A percentile compares a stretch with the other conserved stretches of the same genome.
phyloP scores from a whole-genome alignment of 1,140 invertebrate species.

The Brachionus rubens region DNA sequence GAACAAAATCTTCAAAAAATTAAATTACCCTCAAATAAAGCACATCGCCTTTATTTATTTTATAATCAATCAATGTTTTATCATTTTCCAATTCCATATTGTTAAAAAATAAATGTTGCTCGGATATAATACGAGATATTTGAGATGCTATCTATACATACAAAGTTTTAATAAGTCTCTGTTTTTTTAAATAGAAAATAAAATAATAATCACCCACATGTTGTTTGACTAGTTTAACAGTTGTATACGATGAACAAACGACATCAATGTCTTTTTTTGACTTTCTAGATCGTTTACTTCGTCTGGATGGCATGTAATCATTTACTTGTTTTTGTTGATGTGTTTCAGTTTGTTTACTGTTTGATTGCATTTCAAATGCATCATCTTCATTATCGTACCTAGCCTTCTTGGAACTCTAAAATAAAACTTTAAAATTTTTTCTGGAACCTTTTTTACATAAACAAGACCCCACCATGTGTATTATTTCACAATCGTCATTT shows the following conservation, averaged over 20 bases:
- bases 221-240: slow-evolving; percentile 1
- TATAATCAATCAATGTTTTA: slow-evolving; percentile 10
- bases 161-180: background rate
- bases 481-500: slow-evolving; percentile 1
- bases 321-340: background rate
- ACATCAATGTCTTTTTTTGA: slow-evolving; percentile 31
- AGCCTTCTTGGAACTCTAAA: slow-evolving; percentile 16
- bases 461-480: background rate
- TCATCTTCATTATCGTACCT: background rate
- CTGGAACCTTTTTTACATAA: too few species aligned
- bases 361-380: background rate
- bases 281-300: background rate
- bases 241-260: slow-evolving; percentile 9
- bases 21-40: background rate
- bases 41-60: slow-evolving; percentile 25
- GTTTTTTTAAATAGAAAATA: background rate
- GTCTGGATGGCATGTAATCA: slow-evolving; percentile 1
- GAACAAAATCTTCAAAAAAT: too few species aligned
- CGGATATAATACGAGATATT: slow-evolving; percentile 14
- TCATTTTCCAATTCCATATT: slow-evolving; percentile 20
- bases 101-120: slow-evolving; percentile 26
- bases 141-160: slow-evolving; percentile 8
- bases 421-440: background rate
- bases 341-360: background rate
- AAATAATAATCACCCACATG: background rate